A percentile compares a stretch with the other conserved stretches of the same genome.
Conservation (phyloP, 23 tunicate genomes). For the Styela plicata region DNA sequence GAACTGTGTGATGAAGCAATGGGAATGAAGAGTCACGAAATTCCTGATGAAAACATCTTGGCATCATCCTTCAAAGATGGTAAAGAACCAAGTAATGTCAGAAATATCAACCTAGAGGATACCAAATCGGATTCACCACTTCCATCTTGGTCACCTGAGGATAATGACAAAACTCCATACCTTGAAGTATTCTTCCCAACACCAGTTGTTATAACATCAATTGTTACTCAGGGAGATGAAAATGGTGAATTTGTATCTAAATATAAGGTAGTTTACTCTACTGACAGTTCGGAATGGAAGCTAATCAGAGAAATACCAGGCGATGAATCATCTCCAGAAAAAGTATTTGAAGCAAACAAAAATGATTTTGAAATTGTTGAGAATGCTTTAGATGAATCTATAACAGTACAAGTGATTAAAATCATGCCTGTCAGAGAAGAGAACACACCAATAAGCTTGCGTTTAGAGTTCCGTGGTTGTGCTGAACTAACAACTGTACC, state of each 20-base stretch:
- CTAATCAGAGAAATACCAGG: background rate
- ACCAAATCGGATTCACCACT: background rate
- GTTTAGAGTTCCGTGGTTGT: constrained; percentile 34
- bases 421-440: constrained; percentile 17
- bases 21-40: constrained; percentile 69
- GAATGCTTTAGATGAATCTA: constrained; percentile 32
- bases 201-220: constrained; percentile 22
- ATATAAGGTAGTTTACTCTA: constrained; percentile 12
- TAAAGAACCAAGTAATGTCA: constrained; percentile 45
- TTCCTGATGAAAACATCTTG: constrained; percentile 39
- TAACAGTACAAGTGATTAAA: constrained; percentile 5
- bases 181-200: constrained; percentile 27
- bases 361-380: constrained; percentile 21
- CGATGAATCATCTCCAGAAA: background rate
- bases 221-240: constrained; percentile 38
- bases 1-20: constrained; percentile 48
- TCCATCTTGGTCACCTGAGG: constrained; percentile 41
- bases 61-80: constrained; percentile 46
- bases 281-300: background rate
- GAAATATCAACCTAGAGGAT: background rate
- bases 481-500: constrained; percentile 28
- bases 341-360: constrained; percentile 39
- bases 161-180: constrained; percentile 37
- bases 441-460: background rate
- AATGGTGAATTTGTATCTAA: constrained; percentile 30